phyloP scores from a whole-genome alignment of 2,113 vertebrate species.

The Promerops cafer region DNA sequence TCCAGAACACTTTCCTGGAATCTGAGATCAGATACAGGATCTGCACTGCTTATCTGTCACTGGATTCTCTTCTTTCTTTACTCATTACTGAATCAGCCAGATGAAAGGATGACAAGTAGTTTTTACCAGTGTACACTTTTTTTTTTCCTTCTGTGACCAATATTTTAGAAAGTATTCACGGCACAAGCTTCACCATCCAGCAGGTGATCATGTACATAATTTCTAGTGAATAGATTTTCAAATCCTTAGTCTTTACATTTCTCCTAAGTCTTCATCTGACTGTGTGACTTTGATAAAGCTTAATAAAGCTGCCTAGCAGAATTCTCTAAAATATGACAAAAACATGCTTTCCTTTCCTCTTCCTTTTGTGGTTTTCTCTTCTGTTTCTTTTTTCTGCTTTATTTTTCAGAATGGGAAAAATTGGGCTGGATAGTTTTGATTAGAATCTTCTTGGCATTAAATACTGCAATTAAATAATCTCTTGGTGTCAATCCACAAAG shows the following conservation, averaged over 20 bases:
- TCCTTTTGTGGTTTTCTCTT: neutral
- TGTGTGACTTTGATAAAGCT: neutral
- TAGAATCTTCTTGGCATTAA: neutral
- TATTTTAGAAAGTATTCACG: neutral
- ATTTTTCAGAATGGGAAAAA: neutral
- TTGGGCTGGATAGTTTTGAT: neutral
- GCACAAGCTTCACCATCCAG: neutral
- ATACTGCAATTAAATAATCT: neutral
- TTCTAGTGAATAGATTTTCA: neutral
- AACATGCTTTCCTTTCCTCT: neutral
- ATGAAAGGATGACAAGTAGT: neutral
- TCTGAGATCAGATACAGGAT: neutral
- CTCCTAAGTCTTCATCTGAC: neutral
- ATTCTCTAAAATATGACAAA: neutral
- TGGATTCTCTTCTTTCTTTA: neutral
- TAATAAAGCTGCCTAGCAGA: neutral
- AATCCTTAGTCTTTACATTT: neutral
- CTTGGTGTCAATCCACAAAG: neutral
- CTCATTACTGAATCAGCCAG: neutral
- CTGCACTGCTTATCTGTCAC: neutral
- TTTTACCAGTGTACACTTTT: neutral
- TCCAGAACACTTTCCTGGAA: neutral
- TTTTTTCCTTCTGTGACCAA: neutral
- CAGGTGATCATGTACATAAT: neutral
- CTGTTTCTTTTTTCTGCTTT: neutral